Evolutionary conservation across 2,888 invertebrate genomes (phyloP).

Genomic region (Scotopteryx bipunctaria): DNA sequence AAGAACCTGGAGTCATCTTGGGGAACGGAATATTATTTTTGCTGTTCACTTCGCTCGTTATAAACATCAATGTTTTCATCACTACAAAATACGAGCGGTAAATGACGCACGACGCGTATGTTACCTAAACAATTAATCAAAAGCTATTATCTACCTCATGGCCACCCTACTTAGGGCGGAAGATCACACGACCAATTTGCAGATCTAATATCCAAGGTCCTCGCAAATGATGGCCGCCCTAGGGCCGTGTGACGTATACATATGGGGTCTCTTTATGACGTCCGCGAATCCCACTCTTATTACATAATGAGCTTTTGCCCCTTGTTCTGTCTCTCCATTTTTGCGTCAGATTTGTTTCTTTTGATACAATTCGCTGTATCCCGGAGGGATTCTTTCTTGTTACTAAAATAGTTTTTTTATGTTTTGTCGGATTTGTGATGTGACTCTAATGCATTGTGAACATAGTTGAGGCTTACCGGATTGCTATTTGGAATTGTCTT

Average conservation of each 20-base stretch:
- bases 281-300: conserved; percentile 45
- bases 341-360: conserved; percentile 37
- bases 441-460: not conserved
- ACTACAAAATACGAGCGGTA: too few relatives aligned
- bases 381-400: conserved; percentile 24
- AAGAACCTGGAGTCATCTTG: too few relatives aligned
- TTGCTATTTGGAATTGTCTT: not conserved
- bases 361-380: conserved; percentile 27
- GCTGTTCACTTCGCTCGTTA: too few relatives aligned
- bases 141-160: conserved; percentile 26
- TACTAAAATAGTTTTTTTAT: conserved; percentile 25
- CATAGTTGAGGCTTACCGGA: not conserved
- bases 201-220: conserved; percentile 72
- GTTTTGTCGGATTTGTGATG: conserved; percentile 19
- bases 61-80: too few relatives aligned
- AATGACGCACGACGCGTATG: too few relatives aligned
- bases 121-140: not conserved
- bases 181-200: conserved; percentile 76
- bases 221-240: conserved; percentile 57
- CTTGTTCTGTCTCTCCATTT: conserved; percentile 35
- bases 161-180: conserved; percentile 54
- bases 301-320: conserved; percentile 45
- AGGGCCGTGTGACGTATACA: conserved; percentile 55
- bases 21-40: too few relatives aligned
- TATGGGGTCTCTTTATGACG: conserved; percentile 59